Evolutionary conservation across 2,888 invertebrate genomes (phyloP).

Genomic region (Drosophila barbarae): DNA sequence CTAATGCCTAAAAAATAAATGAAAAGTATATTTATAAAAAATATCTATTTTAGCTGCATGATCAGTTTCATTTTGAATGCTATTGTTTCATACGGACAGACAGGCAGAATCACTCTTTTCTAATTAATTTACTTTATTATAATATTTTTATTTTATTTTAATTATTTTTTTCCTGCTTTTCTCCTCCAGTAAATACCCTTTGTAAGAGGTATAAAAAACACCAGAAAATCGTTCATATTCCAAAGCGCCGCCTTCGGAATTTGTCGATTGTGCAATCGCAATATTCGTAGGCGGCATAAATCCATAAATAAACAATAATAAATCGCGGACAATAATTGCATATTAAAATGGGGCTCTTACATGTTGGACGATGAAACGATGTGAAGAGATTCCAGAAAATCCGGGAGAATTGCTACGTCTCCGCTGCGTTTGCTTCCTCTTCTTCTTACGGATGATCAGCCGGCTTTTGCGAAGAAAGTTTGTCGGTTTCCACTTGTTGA

Average conservation of each 20-base stretch:
- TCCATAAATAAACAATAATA: constrained; percentile 59
- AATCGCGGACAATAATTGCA: constrained; percentile 66
- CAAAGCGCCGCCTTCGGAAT: constrained; percentile 14
- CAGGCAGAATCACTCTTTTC: too few relatives aligned
- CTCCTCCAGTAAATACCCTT: not conserved
- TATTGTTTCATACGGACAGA: not conserved
- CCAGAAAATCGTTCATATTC: constrained; percentile 13
- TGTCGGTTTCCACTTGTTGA: constrained; percentile 39
- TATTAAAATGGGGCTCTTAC: constrained; percentile 52
- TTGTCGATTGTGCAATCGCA: constrained; percentile 60
- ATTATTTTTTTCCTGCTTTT: not conserved
- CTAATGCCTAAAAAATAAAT: not conserved
- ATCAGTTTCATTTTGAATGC: too few relatives aligned
- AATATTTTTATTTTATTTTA: not conserved
- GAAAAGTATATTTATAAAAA: too few relatives aligned
- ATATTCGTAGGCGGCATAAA: constrained; percentile 59
- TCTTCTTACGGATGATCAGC: constrained; percentile 19
- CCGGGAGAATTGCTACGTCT: constrained; percentile 10
- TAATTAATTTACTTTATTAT: not conserved
- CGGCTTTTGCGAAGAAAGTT: constrained; percentile 48
- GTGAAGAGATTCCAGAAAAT: constrained; percentile 30
- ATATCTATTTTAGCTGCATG: too few relatives aligned
- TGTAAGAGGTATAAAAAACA: not conserved
- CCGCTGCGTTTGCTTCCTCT: constrained; percentile 1
- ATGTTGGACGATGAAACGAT: constrained; percentile 22